Percentiles rank a stretch among this genome's conserved stretches.
Evolutionary conservation across 2,113 vertebrate species (phyloP).

Genomic region (Calidris pygmaea): DNA sequence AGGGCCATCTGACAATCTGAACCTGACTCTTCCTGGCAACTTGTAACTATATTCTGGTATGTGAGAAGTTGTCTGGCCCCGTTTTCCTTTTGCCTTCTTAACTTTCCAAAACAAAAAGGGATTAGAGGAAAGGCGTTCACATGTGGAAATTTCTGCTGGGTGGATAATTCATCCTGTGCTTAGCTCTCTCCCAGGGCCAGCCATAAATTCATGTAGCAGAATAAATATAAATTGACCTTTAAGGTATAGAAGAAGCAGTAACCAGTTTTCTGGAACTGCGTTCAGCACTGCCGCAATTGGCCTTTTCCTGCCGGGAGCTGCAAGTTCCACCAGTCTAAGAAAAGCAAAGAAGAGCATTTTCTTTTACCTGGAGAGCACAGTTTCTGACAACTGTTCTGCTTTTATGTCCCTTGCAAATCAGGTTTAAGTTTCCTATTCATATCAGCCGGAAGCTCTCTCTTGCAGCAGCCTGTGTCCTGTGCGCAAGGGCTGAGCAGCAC

Average conservation of each 20-base stretch:
- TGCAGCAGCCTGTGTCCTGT: background rate
- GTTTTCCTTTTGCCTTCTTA: conserved; percentile 20
- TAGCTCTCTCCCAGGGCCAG: background rate
- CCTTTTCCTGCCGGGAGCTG: background rate
- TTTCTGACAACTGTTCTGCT: background rate
- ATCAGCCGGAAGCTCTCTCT: background rate
- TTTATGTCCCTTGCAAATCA: background rate
- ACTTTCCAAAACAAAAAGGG: conserved; percentile 32
- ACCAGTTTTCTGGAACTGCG: background rate
- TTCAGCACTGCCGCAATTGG: background rate
- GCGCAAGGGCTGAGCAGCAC: background rate
- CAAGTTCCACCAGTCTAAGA: background rate
- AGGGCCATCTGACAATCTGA: background rate
- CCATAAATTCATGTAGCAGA: background rate
- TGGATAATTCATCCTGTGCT: conserved; percentile 5
- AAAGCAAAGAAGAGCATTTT: background rate
- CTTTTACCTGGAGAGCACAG: background rate
- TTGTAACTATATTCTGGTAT: background rate
- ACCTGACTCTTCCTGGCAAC: background rate
- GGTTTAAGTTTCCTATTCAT: background rate
- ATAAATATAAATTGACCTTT: background rate
- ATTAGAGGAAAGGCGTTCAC: conserved; percentile 60
- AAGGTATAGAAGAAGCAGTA: background rate
- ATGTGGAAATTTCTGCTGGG: conserved; percentile 43
- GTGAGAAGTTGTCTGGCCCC: background rate